Evolutionary conservation across 1,140 invertebrate genomes (phyloP).

Genomic region (Macrotrachela quadricornifera): DNA sequence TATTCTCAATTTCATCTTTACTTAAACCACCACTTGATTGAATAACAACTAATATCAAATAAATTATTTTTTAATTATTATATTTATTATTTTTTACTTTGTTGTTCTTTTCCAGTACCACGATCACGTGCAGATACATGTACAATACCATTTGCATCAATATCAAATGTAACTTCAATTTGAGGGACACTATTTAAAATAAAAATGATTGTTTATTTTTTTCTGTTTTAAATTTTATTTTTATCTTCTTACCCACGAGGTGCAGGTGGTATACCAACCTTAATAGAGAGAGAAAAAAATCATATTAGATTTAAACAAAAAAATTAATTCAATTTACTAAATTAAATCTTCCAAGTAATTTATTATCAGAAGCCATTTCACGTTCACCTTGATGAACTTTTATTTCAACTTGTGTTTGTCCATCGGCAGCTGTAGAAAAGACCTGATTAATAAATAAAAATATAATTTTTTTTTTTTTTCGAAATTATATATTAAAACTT

Average conservation of each 20-base stretch:
- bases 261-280: constrained; percentile 69
- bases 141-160: constrained; percentile 97
- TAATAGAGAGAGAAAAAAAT: too few relatives aligned
- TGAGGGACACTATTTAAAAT: constrained; percentile 61
- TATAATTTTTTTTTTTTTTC: too few relatives aligned
- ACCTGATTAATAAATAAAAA: constrained; percentile 21
- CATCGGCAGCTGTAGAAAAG: constrained; percentile 82
- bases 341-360: constrained; percentile 73
- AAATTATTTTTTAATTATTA: constrained; percentile 34
- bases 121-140: constrained; percentile 92
- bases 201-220: too few relatives aligned
- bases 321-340: constrained; percentile 66
- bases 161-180: constrained; percentile 94
- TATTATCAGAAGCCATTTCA: constrained; percentile 85
- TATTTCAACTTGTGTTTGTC: constrained; percentile 80
- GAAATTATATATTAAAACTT: neutral
- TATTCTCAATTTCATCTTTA: constrained; percentile 99
- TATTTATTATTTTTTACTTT: constrained; percentile 34
- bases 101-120: constrained; percentile 95
- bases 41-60: constrained; percentile 49
- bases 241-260: constrained; percentile 38
- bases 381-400: constrained; percentile 87
- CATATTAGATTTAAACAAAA: constrained; percentile 24
- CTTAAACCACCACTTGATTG: constrained; percentile 93
- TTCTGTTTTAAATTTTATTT: too few relatives aligned